phyloP scores from a whole-genome alignment of 1,140 invertebrate species.

The Bombus sibiricus region DNA sequence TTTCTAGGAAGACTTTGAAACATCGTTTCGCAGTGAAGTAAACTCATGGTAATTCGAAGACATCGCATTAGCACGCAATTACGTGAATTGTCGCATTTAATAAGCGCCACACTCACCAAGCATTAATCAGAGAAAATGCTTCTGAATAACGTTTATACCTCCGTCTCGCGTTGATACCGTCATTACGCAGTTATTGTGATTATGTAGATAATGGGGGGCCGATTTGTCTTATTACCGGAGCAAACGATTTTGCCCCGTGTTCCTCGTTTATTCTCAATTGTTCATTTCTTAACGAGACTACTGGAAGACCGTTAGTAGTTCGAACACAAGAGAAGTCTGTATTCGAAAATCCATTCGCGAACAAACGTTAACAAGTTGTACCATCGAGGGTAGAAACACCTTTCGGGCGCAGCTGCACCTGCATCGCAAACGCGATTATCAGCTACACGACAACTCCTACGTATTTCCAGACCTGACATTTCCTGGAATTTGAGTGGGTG shows the following conservation, averaged over 20 bases:
- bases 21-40: too few species aligned
- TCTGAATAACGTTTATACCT: slow-evolving; percentile 1
- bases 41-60: background rate
- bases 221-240: slow-evolving; percentile 55
- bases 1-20: background rate
- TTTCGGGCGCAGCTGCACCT: slow-evolving; percentile 18
- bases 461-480: slow-evolving; percentile 1
- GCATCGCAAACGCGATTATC: slow-evolving; percentile 8
- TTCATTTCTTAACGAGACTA: background rate
- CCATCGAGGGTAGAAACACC: background rate
- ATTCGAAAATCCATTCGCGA: background rate
- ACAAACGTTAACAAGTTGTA: background rate
- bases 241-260: slow-evolving; percentile 23
- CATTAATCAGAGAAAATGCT: slow-evolving; percentile 27
- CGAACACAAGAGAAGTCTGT: background rate
- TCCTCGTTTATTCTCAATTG: slow-evolving; percentile 22
- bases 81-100: background rate
- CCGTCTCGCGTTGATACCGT: slow-evolving; percentile 17
- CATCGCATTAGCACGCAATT: background rate
- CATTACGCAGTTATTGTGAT: slow-evolving; percentile 62
- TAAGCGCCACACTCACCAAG: background rate
- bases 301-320: background rate
- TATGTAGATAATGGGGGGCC: slow-evolving; percentile 41
- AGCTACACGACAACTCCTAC: slow-evolving; percentile 11
- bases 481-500: slow-evolving; percentile 21